These are phyloP conservation scores for Furcula furcula DNA, from an alignment of 2,888 invertebrate genomes.

Conservation along the genomic window DNA sequence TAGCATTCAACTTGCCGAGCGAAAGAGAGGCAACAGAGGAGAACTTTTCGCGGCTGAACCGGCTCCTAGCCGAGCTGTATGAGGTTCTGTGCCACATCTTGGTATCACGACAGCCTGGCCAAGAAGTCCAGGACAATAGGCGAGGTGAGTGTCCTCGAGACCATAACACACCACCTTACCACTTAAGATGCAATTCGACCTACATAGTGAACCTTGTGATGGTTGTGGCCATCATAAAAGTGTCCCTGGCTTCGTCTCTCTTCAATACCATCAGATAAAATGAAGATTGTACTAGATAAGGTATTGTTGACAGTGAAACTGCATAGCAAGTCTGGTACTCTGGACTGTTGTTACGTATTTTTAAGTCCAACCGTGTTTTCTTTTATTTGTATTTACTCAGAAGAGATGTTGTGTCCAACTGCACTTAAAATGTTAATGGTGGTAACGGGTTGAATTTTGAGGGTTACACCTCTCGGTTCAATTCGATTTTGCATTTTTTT, in stretches of 20 bases:
- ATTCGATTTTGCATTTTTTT: conserved; percentile 46
- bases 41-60: conserved; percentile 81
- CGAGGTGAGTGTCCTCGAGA: conserved; percentile 80
- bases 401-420: conserved; percentile 79
- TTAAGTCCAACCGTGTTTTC: conserved; percentile 69
- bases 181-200: conserved; percentile 82
- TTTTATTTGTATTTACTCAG: conserved; percentile 45
- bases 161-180: conserved; percentile 77
- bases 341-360: conserved; percentile 78
- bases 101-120: conserved; percentile 75
- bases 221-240: conserved; percentile 78
- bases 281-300: conserved; percentile 62
- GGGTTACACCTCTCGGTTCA: conserved; percentile 35
- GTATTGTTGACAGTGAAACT: conserved; percentile 78
- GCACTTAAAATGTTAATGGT: conserved; percentile 80
- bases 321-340: conserved; percentile 76
- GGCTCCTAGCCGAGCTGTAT: conserved; percentile 79
- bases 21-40: conserved; percentile 80
- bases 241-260: conserved; percentile 75
- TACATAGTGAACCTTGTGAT: conserved; percentile 80
- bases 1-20: conserved; percentile 81
- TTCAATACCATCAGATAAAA: conserved; percentile 80
- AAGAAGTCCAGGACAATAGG: conserved; percentile 70
- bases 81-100: conserved; percentile 80
- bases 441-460: conserved; percentile 56